Evolutionary conservation across 2,113 vertebrate species (phyloP).

Genomic region (Oreotrochilus melanogaster): DNA sequence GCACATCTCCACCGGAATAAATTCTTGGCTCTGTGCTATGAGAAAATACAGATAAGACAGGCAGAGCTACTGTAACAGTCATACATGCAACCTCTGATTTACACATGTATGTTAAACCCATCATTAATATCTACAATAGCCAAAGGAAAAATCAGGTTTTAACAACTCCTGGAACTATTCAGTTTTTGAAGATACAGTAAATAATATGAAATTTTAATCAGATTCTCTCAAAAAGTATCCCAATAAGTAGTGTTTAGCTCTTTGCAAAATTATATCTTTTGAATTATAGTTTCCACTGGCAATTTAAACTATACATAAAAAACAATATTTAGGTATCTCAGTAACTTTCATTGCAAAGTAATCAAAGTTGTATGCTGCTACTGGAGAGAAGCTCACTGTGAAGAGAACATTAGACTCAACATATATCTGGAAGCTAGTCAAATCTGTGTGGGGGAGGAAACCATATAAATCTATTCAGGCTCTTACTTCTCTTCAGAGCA

Average conservation of each 20-base stretch:
- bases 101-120: background rate
- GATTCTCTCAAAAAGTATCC: background rate
- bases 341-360: constrained; percentile 22
- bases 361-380: background rate
- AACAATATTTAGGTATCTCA: background rate
- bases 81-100: background rate
- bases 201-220: constrained; percentile 55
- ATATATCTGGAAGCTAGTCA: constrained; percentile 1
- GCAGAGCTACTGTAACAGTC: background rate
- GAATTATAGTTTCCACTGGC: constrained; percentile 27
- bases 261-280: constrained; percentile 41
- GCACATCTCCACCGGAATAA: background rate
- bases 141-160: constrained; percentile 7
- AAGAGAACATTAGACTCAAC: constrained; percentile 22
- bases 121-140: background rate
- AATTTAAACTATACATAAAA: constrained; percentile 43
- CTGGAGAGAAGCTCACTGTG: background rate
- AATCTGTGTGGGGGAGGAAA: constrained; percentile 1
- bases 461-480: constrained; percentile 36
- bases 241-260: constrained; percentile 24
- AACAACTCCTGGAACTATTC: background rate
- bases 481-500: constrained; percentile 14
- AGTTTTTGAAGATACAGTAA: background rate
- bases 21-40: background rate
- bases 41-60: background rate